Conservation (phyloP, 2,797 vertebrate genomes). For the Periophthalmus magnuspinnatus region DNA sequence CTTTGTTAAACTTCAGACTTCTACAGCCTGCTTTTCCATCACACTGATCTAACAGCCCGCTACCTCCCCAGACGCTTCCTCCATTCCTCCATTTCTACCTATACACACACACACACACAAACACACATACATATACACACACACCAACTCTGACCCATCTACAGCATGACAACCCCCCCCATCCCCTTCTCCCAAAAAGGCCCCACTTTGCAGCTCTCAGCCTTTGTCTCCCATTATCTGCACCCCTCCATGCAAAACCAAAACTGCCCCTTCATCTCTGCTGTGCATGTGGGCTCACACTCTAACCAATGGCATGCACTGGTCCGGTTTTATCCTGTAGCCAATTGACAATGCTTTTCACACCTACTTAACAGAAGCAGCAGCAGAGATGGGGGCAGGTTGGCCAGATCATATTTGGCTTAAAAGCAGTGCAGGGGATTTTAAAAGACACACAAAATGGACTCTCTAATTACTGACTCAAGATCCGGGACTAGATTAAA, state of each 20-base stretch:
- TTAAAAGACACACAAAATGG: conserved; percentile 63
- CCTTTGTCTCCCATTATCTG: conserved; percentile 68
- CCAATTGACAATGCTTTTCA: conserved; percentile 77
- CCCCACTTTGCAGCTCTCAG: conserved; percentile 49
- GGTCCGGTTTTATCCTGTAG: conserved; percentile 70
- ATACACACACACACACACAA: neutral
- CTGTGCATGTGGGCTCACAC: conserved; percentile 24
- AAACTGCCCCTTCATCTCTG: conserved; percentile 33
- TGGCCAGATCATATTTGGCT: conserved; percentile 68
- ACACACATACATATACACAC: neutral
- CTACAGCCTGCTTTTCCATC: conserved; percentile 68
- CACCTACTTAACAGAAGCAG: conserved; percentile 68
- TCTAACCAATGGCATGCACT: conserved; percentile 71
- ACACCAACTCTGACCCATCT: conserved; percentile 37
- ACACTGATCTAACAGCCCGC: conserved; percentile 69
- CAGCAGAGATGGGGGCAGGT: conserved; percentile 64
- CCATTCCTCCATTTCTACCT: conserved; percentile 66
- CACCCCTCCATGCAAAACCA: conserved; percentile 26
- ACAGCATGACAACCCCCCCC: conserved; percentile 38
- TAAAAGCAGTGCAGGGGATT: conserved; percentile 74
- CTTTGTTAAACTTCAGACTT: conserved; percentile 63
- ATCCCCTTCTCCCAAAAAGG: conserved; percentile 28
- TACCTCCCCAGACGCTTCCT: conserved; percentile 63
- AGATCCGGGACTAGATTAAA: conserved; percentile 69
- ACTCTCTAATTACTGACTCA: conserved; percentile 72